Percentiles rank a stretch among this genome's conserved stretches.
Conservation (phyloP, 2,888 invertebrate genomes). For the Lepidonotus clava region DNA sequence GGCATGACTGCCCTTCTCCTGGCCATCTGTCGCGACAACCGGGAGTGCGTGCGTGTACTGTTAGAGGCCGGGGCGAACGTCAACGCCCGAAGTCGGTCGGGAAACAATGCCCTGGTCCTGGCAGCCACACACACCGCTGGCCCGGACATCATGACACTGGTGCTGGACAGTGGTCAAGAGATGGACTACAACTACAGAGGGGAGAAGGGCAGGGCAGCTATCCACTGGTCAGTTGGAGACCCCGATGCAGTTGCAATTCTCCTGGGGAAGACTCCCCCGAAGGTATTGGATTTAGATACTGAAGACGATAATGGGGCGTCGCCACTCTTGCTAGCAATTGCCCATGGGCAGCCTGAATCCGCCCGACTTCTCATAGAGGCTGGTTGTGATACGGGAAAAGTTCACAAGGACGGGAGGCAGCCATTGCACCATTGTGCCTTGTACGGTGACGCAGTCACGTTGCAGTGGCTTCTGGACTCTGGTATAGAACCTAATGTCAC, state of each 20-base stretch:
- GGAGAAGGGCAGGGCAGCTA: conserved; percentile 51
- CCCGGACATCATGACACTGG: conserved; percentile 40
- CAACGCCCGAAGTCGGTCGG: conserved; percentile 36
- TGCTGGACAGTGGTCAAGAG: conserved; percentile 55
- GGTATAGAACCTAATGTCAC: conserved; percentile 56
- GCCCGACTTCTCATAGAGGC: conserved; percentile 60
- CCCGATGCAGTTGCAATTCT: conserved; percentile 55
- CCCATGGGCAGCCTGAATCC: conserved; percentile 61
- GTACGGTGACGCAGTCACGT: conserved; percentile 57
- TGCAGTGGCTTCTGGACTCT: conserved; percentile 53
- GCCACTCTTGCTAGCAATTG: conserved; percentile 62
- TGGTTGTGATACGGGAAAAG: conserved; percentile 58
- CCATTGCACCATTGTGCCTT: conserved; percentile 63
- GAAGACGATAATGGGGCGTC: conserved; percentile 62
- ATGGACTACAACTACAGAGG: conserved; percentile 53
- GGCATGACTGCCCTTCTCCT: conserved; percentile 63
- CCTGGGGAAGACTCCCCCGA: conserved; percentile 29
- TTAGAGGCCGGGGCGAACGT: conserved; percentile 59
- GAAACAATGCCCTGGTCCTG: conserved; percentile 59
- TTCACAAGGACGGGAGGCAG: conserved; percentile 60
- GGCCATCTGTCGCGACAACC: conserved; percentile 56
- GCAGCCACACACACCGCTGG: conserved; percentile 60
- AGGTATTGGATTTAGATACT: conserved; percentile 39
- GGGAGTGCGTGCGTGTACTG: conserved; percentile 54
- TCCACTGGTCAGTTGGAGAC: conserved; percentile 64